Evolutionary conservation across 2,888 invertebrate genomes (phyloP), one percentile per base, ranked within the genome.

Genomic region (Caenorhabditis parvicauda): DNA sequence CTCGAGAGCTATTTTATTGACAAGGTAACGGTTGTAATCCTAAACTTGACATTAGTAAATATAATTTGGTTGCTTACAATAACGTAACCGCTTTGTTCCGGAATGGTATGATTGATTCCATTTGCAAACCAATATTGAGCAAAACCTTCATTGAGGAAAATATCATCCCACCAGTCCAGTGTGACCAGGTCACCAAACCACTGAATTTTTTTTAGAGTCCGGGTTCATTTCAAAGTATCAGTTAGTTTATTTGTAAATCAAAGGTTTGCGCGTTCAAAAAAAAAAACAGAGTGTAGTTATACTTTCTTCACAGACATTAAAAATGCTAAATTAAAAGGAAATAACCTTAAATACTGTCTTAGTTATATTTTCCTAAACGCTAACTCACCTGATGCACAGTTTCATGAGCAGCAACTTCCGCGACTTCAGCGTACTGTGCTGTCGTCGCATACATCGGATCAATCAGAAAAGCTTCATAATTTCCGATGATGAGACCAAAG

Each of bases 111-210:
- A 32, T 54, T 48, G 47, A 69, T 52, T 24, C 62, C 64, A 38
- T 58, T 59, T 37, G 62, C 60, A 29, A 57, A 60, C 64, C 64
- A 66, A 51, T 63, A 74, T 27, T 65, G 56, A 6, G 74, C 74
- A 41, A 75, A 74, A 24, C 59, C 74, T 52, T 74, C 74, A 45
- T 70, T 75, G 19, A 74, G 46, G 57, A 72, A 74, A 19, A 66
- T 56, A 46, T 73, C 63, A 38, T 55, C 53, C 70, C 71, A 74
- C 68, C 70, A 70, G 19, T 67, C 54, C 37, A 64, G 57, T 2
- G 74, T 70, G 6, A 74, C 70, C 7, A 54, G 47, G 43, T 74
- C 68, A 28, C 74, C 74, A 47, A 74, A 74, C 74, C 74, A 74
- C 62, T 70, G 43, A 46, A n/a, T n/a, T n/a, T n/a, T 67, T 12